Conservation (phyloP, 2,797 vertebrate genomes). For the Antennarius maculatus region DNA sequence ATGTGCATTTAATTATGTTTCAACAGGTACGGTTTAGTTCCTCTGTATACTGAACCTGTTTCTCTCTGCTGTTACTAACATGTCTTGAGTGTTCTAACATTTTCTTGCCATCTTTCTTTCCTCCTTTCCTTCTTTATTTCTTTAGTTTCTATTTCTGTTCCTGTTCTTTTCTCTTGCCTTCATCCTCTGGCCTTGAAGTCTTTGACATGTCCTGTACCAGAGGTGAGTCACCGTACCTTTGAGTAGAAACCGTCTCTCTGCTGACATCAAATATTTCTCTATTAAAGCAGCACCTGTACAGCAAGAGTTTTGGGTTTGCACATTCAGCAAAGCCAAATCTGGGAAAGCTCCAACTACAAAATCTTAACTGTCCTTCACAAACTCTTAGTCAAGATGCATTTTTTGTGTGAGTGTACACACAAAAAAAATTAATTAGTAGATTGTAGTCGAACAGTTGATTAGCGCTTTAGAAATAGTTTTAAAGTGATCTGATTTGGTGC, state of each 20-base stretch:
- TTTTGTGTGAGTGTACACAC: too few relatives aligned
- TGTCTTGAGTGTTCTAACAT: constrained; percentile 47
- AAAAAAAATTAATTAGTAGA: too few relatives aligned
- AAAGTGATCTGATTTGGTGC: not conserved
- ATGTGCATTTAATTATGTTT: not conserved
- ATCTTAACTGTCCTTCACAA: not conserved
- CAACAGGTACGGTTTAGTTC: not conserved
- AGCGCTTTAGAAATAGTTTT: not conserved
- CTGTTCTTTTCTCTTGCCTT: constrained; percentile 99
- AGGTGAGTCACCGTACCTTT: constrained; percentile 85
- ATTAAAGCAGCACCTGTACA: constrained; percentile 1
- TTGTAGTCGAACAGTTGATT: too few relatives aligned
- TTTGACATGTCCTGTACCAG: constrained; percentile 86
- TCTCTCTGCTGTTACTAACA: constrained; percentile 64
- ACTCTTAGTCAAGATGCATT: too few relatives aligned
- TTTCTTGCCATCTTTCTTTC: constrained; percentile 39
- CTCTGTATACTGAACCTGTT: constrained; percentile 17
- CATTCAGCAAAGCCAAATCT: not conserved
- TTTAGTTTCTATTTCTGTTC: constrained; percentile 99
- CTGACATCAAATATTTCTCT: constrained; percentile 33
- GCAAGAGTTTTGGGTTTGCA: constrained; percentile 3
- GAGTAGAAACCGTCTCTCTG: constrained; percentile 14
- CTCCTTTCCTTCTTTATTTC: constrained; percentile 30
- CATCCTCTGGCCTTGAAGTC: constrained; percentile 99
- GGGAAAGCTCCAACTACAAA: not conserved